These are phyloP conservation scores for Danaus plexippus DNA, from an alignment of 1,140 invertebrate genomes.

Conservation along the genomic window DNA sequence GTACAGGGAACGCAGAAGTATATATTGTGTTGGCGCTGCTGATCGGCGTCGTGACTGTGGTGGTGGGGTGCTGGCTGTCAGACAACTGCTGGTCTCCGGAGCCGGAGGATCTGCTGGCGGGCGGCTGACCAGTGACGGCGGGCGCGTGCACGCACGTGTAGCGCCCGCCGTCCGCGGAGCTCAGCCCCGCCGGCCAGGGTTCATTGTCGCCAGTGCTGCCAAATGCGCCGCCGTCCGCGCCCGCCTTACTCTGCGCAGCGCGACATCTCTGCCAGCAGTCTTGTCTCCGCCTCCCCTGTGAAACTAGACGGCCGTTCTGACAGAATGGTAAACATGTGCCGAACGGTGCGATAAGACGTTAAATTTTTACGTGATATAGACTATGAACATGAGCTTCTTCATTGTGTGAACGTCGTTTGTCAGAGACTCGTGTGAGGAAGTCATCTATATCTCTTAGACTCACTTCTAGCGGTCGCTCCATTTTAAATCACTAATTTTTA, in stretches of 20 bases:
- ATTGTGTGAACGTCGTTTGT: conserved; percentile 18
- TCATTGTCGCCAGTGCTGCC: conserved; percentile 56
- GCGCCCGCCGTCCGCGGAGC: conserved; percentile 60
- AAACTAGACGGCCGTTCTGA: conserved; percentile 45
- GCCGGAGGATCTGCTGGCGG: conserved; percentile 76
- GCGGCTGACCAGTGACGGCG: conserved; percentile 77
- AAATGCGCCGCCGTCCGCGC: conserved; percentile 39
- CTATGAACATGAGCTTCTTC: conserved; percentile 55
- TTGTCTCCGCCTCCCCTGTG: conserved; percentile 47
- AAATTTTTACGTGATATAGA: conserved; percentile 20
- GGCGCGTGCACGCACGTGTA: conserved; percentile 71
- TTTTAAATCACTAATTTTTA: conserved; percentile 40
- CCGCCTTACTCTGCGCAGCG: conserved; percentile 48
- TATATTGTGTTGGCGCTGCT: conserved; percentile 80
- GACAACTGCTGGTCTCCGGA: conserved; percentile 84
- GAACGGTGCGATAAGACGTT: conserved; percentile 39
- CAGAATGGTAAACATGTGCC: conserved; percentile 52
- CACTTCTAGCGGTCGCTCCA: conserved; percentile 60
- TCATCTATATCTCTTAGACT: conserved; percentile 40
- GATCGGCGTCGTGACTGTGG: conserved; percentile 79
- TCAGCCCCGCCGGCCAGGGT: conserved; percentile 39
- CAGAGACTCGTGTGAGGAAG: conserved; percentile 15
- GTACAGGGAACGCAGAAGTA: conserved; percentile 78
- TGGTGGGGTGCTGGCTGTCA: conserved; percentile 81
- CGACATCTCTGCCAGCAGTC: conserved; percentile 46